Percentiles rank a stretch among this genome's conserved stretches.
Conservation (phyloP, 1,140 invertebrate genomes). For the Pachyrhynchus sulphureomaculatus region DNA sequence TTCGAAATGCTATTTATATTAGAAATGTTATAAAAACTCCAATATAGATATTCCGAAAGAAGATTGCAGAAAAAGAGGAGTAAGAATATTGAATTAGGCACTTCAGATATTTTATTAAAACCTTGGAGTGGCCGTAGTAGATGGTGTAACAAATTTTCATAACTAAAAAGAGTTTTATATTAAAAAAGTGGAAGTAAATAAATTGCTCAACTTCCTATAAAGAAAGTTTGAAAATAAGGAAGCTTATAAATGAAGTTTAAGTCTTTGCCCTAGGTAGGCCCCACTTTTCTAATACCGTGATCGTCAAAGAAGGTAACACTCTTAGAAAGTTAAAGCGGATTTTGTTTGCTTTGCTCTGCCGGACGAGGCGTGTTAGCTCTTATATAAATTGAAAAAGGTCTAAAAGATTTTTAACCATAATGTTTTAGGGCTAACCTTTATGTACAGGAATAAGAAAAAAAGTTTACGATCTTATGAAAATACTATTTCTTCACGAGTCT, state of each 20-base stretch:
- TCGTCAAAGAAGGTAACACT: no score
- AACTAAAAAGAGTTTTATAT: background rate
- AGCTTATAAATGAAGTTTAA: background rate
- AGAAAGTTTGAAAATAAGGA: background rate
- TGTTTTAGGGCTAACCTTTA: no score
- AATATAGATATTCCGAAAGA: slow-evolving; percentile 1
- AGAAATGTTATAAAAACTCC: background rate
- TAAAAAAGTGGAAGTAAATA: background rate
- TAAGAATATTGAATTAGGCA: slow-evolving; percentile 2
- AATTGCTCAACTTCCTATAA: background rate
- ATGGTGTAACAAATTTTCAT: slow-evolving; percentile 7
- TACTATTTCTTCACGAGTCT: no score
- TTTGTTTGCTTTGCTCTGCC: no score
- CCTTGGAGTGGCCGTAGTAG: background rate
- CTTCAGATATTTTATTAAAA: slow-evolving; percentile 8
- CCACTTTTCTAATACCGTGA: no score
- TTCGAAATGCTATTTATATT: background rate
- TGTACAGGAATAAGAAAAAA: no score
- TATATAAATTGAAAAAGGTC: no score
- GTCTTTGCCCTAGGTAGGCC: no score
- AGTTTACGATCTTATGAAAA: no score
- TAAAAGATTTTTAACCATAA: no score
- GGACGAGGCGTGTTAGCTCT: no score
- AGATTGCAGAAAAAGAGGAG: background rate
- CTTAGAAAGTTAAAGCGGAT: no score